Percentiles rank a stretch among this genome's conserved stretches.
Conservation (phyloP, 2,113 vertebrate genomes). For the Myotis davidii region DNA sequence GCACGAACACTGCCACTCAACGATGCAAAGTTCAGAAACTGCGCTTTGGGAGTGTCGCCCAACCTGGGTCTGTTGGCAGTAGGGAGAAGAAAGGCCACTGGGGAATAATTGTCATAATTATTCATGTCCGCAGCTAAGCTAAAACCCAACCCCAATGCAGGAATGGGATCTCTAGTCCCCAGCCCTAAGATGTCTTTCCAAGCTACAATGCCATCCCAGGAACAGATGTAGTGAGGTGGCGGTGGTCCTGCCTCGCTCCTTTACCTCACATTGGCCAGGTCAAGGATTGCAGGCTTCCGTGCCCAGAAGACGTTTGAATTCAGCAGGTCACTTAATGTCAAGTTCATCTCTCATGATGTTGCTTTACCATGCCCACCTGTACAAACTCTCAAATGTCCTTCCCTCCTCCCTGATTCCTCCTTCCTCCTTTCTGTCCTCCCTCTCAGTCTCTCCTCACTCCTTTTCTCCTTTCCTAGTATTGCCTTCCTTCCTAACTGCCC, state of each 20-base stretch:
- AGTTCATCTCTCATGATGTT: not conserved
- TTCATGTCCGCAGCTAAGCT: not conserved
- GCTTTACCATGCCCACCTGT: not conserved
- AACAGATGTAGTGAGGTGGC: not conserved
- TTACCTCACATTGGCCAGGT: not conserved
- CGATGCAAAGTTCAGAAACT: not conserved
- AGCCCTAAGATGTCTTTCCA: not conserved
- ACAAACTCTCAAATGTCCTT: not conserved
- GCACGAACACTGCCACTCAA: no score
- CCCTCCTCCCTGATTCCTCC: no score
- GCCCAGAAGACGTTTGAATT: not conserved
- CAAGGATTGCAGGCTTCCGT: not conserved
- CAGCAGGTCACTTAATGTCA: not conserved
- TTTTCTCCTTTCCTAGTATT: not conserved
- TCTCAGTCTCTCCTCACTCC: not conserved
- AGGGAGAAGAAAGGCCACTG: not conserved
- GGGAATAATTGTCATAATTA: not conserved
- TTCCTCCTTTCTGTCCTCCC: no score
- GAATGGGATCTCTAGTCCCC: not conserved
- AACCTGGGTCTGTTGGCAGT: not conserved
- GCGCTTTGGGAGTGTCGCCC: not conserved
- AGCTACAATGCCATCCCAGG: not conserved
- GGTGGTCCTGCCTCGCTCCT: not conserved
- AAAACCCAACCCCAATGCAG: not conserved
- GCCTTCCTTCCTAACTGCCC: not conserved